These are phyloP conservation scores for Fragum sueziense DNA, from an alignment of 2,888 invertebrate genomes.

Conservation along the genomic window DNA sequence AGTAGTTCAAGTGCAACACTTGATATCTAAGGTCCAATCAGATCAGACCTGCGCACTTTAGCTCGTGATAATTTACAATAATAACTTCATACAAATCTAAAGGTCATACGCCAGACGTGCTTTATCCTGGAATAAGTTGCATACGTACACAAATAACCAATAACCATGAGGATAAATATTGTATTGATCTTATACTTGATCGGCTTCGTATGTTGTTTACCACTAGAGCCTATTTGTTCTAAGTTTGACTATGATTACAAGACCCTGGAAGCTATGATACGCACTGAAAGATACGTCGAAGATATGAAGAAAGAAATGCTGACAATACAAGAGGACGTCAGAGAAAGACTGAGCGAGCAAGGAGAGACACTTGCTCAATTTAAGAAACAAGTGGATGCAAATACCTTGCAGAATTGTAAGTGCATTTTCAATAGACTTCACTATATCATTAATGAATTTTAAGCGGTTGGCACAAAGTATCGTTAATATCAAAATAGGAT, in stretches of 20 bases:
- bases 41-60: too few relatives aligned
- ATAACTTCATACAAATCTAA: too few relatives aligned
- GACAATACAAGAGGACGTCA: not conserved
- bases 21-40: too few relatives aligned
- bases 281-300: slow-evolving; percentile 1
- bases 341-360: not conserved
- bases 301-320: slow-evolving; percentile 3
- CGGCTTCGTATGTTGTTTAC: not conserved
- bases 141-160: too few relatives aligned
- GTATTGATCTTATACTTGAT: not conserved
- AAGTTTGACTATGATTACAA: slow-evolving; percentile 2
- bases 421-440: too few relatives aligned
- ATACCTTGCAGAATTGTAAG: not conserved
- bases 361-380: not conserved
- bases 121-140: too few relatives aligned
- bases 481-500: too few relatives aligned
- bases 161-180: not conserved
- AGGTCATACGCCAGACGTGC: too few relatives aligned
- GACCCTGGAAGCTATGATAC: not conserved
- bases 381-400: not conserved
- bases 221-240: not conserved
- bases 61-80: too few relatives aligned
- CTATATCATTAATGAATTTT: too few relatives aligned
- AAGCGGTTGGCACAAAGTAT: too few relatives aligned
- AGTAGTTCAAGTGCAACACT: too few relatives aligned